These are phyloP conservation scores for Xyrichtys novacula DNA, from an alignment of 2,797 vertebrate genomes.

Conservation along the genomic window DNA sequence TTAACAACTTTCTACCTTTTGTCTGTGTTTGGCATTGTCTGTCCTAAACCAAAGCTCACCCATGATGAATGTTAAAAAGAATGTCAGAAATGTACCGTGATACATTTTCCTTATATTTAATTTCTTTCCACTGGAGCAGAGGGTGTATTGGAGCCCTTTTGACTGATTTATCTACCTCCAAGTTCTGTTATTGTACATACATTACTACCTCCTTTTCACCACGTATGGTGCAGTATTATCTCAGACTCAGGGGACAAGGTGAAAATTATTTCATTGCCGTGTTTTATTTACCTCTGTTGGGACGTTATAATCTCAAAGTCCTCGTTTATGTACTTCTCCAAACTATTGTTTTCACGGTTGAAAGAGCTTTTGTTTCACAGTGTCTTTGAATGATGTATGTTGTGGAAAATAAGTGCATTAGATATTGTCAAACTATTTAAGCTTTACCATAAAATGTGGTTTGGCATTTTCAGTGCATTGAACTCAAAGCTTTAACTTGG, in stretches of 20 bases:
- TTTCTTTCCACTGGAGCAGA: slow-evolving; percentile 87
- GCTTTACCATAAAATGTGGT: slow-evolving; percentile 65
- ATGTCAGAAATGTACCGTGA: slow-evolving; percentile 86
- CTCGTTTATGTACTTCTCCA: slow-evolving; percentile 14
- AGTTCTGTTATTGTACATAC: slow-evolving; percentile 79
- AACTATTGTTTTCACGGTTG: slow-evolving; percentile 62
- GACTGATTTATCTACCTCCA: slow-evolving; percentile 94
- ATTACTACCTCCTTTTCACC: slow-evolving; percentile 91
- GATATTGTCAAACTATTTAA: slow-evolving; percentile 65
- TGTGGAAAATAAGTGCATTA: slow-evolving; percentile 81
- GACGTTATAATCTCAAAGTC: slow-evolving; percentile 29
- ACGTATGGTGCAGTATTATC: slow-evolving; percentile 83
- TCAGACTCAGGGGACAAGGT: slow-evolving; percentile 90
- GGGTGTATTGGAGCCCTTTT: slow-evolving; percentile 78
- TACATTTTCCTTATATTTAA: slow-evolving; percentile 83
- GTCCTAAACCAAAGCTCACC: slow-evolving; percentile 84
- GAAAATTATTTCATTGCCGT: slow-evolving; percentile 83
- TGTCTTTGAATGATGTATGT: slow-evolving; percentile 62
- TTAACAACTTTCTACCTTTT: slow-evolving; percentile 71
- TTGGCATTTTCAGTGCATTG: slow-evolving; percentile 74
- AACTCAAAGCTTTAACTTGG: slow-evolving; percentile 86
- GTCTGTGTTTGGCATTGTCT: slow-evolving; percentile 71
- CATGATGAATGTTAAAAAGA: slow-evolving; percentile 91
- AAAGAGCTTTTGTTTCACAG: slow-evolving; percentile 70
- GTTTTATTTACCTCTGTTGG: slow-evolving; percentile 62